Conservation (phyloP, 1,140 invertebrate species). For the Lordiphosa stackelbergi region DNA sequence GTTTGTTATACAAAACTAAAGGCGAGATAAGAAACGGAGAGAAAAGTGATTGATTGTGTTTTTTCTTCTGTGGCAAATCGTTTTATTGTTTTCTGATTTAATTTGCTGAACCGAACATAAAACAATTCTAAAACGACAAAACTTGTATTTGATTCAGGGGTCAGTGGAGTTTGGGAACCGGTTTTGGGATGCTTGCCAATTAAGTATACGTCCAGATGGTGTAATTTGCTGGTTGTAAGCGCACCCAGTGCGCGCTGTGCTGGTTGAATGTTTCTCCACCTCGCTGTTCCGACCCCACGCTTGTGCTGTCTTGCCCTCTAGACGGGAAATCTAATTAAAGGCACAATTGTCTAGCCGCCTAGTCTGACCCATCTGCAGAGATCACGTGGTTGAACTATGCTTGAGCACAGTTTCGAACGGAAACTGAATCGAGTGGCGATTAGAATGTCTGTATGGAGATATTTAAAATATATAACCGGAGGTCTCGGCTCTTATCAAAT, state of each 20-base stretch:
- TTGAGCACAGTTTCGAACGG: conserved; percentile 8
- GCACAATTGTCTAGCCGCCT: conserved; percentile 23
- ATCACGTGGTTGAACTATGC: conserved; percentile 50
- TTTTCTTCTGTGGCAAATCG: conserved; percentile 25
- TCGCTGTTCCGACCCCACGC: too few species aligned
- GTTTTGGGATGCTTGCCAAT: conserved; percentile 40
- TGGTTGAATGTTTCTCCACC: not conserved
- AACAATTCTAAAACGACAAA: conserved; percentile 47
- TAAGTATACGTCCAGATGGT: conserved; percentile 52
- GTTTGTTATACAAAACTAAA: conserved; percentile 70
- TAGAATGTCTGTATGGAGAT: conserved; percentile 17
- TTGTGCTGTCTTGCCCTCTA: conserved; percentile 4
- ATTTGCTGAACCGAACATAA: conserved; percentile 36
- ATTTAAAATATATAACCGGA: conserved; percentile 49
- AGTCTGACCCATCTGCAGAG: conserved; percentile 5
- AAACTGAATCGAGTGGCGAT: conserved; percentile 10
- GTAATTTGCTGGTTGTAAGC: conserved; percentile 23
- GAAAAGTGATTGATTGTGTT: conserved; percentile 42
- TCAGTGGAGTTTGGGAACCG: conserved; percentile 36
- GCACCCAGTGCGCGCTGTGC: not conserved
- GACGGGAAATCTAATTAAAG: conserved; percentile 45
- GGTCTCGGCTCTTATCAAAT: conserved; percentile 26
- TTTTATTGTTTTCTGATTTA: conserved; percentile 5
- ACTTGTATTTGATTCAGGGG: conserved; percentile 15
- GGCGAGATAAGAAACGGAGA: conserved; percentile 18